Evolutionary conservation across 2,113 vertebrate species (phyloP), one percentile per base, ranked within the genome.

Genomic region (Nettapus auritus): DNA sequence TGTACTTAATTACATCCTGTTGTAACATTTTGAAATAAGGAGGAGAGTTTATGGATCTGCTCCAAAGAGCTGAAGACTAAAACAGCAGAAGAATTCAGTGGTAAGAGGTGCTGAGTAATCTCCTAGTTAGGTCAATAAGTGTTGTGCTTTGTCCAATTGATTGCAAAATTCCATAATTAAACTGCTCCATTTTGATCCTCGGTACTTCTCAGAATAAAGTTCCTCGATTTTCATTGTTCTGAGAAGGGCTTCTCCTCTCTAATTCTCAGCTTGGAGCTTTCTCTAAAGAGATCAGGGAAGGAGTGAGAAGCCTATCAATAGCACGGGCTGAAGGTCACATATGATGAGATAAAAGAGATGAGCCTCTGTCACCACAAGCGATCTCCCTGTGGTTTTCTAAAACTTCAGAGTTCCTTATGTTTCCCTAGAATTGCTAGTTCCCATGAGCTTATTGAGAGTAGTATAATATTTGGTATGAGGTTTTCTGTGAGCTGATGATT

Each of bases 1-100:
- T 99, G 97, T 97, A 95, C 96, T 98, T 98, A 99, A 98, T 99
- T 98, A 95, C 97, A 98, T 99, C 98, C 98, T 98, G 97, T 98
- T 97, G 98, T 97, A 98, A 97, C 98, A 97, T 98, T 98, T 96
- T 97, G 94, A 97, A 98, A 97, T 96, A 96, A 97, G 96, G 92
- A 96, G 97, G 94, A 97, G 70, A 94, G 93, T 93, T 91, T 94
- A 90, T 74, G 82, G 53, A 67, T 94, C 96, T 95, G 75, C 26
- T 89, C 79, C 86, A 92, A 91, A 82, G 46, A 93, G 80, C 66
- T 87, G 89, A 70, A 88, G 87, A 74, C 59, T 94, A 22, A 94
- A 89, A 82, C 5, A 0, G 76, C 70, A 81, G 67, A 75, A 73
- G 74, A 90, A 82, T 73, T 57, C 76, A 40, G 46, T 55, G 80